Evolutionary conservation across 2,888 invertebrate species (phyloP).

Genomic region (Nipponacmea schrenckii): DNA sequence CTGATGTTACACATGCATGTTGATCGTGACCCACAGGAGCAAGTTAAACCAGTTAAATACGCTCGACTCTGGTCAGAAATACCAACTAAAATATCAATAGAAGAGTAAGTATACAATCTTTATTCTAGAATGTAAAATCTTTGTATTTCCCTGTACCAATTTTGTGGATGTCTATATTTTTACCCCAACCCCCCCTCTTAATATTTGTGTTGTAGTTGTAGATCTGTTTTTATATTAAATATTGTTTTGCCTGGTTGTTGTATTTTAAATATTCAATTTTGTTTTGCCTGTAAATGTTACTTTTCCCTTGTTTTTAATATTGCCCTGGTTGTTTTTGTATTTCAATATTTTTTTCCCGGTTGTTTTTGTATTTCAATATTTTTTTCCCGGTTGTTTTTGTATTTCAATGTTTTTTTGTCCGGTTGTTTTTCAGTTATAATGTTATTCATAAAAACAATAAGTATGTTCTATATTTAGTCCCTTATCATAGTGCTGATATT

Average conservation of each 20-base stretch:
- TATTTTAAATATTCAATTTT: too few species aligned
- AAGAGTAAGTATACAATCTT: constrained; percentile 79
- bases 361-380: too few species aligned
- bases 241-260: too few species aligned
- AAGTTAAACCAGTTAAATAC: constrained; percentile 98
- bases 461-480: constrained; percentile 6
- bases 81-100: constrained; percentile 90
- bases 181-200: constrained; percentile 8
- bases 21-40: constrained; percentile 97
- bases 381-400: too few species aligned
- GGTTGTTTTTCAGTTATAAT: constrained; percentile 10
- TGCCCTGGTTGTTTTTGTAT: too few species aligned
- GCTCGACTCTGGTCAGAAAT: constrained; percentile 99
- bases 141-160: neutral
- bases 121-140: neutral
- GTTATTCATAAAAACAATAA: constrained; percentile 2
- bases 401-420: too few species aligned
- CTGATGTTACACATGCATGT: constrained; percentile 98
- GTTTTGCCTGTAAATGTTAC: too few species aligned
- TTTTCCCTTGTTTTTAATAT: too few species aligned
- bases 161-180: constrained; percentile 18
- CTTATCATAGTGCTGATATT: too few species aligned
- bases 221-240: too few species aligned
- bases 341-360: too few species aligned
- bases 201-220: neutral